Percentiles rank a stretch among this genome's conserved stretches.
Conservation (phyloP, 2,797 vertebrate genomes). For the Denticeps clupeoides region DNA sequence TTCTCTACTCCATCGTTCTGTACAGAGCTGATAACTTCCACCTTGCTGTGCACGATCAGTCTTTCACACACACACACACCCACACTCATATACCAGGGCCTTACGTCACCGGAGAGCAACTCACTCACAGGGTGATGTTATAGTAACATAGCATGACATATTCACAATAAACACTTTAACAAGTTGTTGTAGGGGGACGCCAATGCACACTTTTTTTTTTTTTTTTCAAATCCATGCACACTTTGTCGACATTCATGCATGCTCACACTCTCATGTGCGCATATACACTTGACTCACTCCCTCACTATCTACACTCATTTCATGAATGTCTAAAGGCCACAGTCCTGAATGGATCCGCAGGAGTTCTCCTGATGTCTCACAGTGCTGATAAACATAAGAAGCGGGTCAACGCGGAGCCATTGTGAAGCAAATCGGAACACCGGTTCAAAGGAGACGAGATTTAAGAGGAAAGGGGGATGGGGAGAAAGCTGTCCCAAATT, state of each 20-base stretch:
- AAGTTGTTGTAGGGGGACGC: too few species aligned
- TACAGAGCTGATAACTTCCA: background rate
- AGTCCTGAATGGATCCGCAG: slow-evolving; percentile 27
- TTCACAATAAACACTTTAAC: too few species aligned
- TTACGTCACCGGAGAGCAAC: background rate
- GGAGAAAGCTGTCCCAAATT: background rate
- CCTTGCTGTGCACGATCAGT: background rate
- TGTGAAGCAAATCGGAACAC: slow-evolving; percentile 35
- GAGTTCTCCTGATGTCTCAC: slow-evolving; percentile 38
- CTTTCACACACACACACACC: background rate
- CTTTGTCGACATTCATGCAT: background rate
- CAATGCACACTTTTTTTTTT: too few species aligned
- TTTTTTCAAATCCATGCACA: too few species aligned
- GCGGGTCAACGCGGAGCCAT: slow-evolving; percentile 28
- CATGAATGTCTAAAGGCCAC: slow-evolving; percentile 37
- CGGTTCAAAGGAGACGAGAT: slow-evolving; percentile 26
- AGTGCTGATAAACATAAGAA: slow-evolving; percentile 39
- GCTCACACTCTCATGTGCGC: slow-evolving; percentile 3
- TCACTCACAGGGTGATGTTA: too few species aligned
- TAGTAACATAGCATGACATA: too few species aligned
- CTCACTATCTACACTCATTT: slow-evolving; percentile 26
- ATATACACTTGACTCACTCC: slow-evolving; percentile 4
- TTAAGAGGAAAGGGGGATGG: slow-evolving; percentile 24
- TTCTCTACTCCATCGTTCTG: background rate
- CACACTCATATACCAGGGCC: background rate